phyloP scores from a whole-genome alignment of 2,797 vertebrate species.

The Poecilia gillii region DNA sequence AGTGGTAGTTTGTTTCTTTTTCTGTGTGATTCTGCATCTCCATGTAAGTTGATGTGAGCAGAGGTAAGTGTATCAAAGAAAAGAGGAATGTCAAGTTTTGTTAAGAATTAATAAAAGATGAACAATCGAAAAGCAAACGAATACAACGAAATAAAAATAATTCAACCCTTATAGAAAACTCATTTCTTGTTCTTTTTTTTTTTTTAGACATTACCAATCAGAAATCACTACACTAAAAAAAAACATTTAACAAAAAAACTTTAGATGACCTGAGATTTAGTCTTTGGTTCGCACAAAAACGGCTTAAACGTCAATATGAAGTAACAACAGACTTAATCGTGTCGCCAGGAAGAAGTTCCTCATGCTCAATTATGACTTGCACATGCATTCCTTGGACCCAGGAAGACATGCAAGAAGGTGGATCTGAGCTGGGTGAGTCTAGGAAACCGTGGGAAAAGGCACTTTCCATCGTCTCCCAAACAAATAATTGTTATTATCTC shows the following conservation, averaged over 20 bases:
- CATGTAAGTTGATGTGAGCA: neutral
- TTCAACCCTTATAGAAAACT: neutral
- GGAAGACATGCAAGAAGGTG: slow-evolving; percentile 38
- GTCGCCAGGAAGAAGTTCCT: slow-evolving; percentile 19
- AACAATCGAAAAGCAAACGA: slow-evolving; percentile 28
- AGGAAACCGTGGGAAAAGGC: slow-evolving; percentile 31
- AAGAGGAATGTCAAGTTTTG: neutral
- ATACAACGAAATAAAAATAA: slow-evolving; percentile 29
- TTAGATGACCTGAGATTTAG: slow-evolving; percentile 51
- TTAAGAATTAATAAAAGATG: slow-evolving; percentile 29
- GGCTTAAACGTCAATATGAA: neutral
- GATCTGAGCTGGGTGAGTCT: slow-evolving; percentile 50
- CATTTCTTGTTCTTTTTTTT: slow-evolving; percentile 1
- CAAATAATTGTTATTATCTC: slow-evolving; percentile 58
- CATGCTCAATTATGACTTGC: slow-evolving; percentile 51
- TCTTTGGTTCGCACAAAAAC: slow-evolving; percentile 51
- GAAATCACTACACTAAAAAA: neutral
- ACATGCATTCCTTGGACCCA: slow-evolving; percentile 26
- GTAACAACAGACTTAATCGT: slow-evolving; percentile 1
- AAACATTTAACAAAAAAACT: slow-evolving; percentile 12
- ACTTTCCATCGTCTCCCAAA: slow-evolving; percentile 27
- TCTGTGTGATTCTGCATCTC: neutral
- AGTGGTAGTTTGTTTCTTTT: neutral
- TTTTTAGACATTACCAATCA: slow-evolving; percentile 10
- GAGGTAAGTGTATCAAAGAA: neutral